These are phyloP conservation scores for Oasisia sp. DNA, from an alignment of 2,888 invertebrate genomes.

Conservation along the genomic window DNA sequence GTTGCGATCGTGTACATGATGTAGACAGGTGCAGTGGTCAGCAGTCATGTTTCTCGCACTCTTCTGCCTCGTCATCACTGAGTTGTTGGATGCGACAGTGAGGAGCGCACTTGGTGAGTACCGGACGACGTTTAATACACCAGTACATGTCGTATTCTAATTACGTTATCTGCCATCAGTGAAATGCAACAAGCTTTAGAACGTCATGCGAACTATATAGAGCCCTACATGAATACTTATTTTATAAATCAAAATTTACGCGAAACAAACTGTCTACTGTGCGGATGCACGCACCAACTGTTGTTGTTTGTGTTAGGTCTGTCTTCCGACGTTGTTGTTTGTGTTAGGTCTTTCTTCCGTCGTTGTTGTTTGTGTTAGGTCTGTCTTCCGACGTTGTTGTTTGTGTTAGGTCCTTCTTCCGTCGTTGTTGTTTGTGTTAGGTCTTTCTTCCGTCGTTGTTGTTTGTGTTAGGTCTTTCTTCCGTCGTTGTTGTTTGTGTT, in stretches of 20 bases:
- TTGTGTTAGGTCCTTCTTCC: too few species aligned
- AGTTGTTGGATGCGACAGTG: neutral
- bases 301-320: too few species aligned
- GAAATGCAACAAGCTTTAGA: too few species aligned
- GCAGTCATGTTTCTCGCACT: neutral
- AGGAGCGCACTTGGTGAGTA: neutral
- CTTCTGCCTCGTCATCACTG: neutral
- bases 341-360: neutral
- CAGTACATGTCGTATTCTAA: neutral
- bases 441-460: neutral
- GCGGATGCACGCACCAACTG: too few species aligned
- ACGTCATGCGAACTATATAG: too few species aligned
- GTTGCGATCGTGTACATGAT: neutral
- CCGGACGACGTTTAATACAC: neutral
- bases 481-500: neutral
- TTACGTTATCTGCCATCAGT: neutral
- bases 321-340: neutral
- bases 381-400: neutral
- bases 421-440: neutral
- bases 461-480: too few species aligned
- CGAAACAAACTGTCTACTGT: too few species aligned
- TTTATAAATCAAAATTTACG: too few species aligned
- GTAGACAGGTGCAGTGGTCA: neutral
- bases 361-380: neutral
- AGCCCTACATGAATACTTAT: too few species aligned